Conservation (phyloP, 2,113 vertebrate species). For the Amblyopsis rosae region DNA sequence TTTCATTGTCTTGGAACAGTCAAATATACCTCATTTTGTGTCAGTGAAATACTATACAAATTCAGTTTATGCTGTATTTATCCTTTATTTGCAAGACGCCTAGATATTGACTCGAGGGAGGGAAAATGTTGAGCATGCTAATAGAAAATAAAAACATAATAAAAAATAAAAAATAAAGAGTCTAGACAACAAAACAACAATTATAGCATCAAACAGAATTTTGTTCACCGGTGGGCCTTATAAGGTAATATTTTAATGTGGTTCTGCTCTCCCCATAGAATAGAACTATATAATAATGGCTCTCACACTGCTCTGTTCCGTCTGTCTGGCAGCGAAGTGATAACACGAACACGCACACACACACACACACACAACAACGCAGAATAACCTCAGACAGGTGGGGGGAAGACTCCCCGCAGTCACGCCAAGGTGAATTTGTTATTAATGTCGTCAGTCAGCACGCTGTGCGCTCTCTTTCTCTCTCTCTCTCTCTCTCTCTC, state of each 20-base stretch:
- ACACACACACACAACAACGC: constrained; percentile 31
- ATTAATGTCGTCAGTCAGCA: constrained; percentile 21
- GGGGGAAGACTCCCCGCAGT: constrained; percentile 2
- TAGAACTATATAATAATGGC: too few relatives aligned
- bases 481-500: too few relatives aligned
- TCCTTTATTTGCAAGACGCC: constrained; percentile 22
- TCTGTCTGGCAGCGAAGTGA: background rate
- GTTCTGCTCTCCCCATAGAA: constrained; percentile 2
- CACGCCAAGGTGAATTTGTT: constrained; percentile 41
- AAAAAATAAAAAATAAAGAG: constrained; percentile 6
- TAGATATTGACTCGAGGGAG: constrained; percentile 7
- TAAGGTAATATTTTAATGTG: constrained; percentile 16
- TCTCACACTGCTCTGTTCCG: constrained; percentile 1
- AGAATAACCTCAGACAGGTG: constrained; percentile 34
- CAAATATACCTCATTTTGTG: too few relatives aligned
- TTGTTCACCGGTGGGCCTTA: constrained; percentile 19
- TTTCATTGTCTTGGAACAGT: too few relatives aligned
- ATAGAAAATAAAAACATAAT: background rate
- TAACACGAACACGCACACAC: background rate
- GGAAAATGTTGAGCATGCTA: constrained; percentile 19
- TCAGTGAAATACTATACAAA: too few relatives aligned
- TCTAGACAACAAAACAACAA: background rate
- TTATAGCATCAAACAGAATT: constrained; percentile 18
- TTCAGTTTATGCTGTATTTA: too few relatives aligned
- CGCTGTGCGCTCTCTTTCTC: background rate